These are phyloP conservation scores for Zootoca vivipara DNA, from an alignment of 2,113 vertebrate genomes.

Conservation along the genomic window DNA sequence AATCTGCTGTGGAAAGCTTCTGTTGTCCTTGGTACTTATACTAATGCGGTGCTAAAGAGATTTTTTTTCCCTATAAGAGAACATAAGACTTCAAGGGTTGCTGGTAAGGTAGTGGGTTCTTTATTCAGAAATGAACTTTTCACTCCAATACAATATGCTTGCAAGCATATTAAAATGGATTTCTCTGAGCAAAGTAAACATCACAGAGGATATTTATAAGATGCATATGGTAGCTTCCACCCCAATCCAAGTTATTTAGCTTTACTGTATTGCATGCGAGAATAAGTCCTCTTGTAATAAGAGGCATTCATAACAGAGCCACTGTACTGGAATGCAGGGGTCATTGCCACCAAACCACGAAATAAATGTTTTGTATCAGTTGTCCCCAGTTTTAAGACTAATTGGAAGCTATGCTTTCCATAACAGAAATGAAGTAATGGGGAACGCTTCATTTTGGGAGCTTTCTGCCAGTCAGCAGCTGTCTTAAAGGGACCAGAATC, in stretches of 20 bases:
- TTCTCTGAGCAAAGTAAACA: slow-evolving; percentile 6
- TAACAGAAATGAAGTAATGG: neutral
- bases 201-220: neutral
- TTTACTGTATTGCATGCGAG: neutral
- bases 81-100: neutral
- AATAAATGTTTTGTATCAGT: neutral
- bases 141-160: neutral
- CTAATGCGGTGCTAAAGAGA: neutral
- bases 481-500: neutral
- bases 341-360: neutral
- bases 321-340: neutral
- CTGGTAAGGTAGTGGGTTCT: neutral
- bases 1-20: neutral
- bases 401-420: neutral
- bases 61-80: neutral
- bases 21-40: neutral
- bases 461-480: neutral
- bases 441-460: neutral
- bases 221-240: neutral
- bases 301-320: neutral
- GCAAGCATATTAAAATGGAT: slow-evolving; percentile 10
- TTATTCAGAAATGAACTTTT: slow-evolving; percentile 17
- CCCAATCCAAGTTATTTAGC: neutral
- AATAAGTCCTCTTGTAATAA: neutral
- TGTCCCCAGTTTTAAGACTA: neutral